These are phyloP conservation scores for Notothenia coriiceps DNA, from an alignment of 2,113 vertebrate species.

Conservation along the genomic window DNA sequence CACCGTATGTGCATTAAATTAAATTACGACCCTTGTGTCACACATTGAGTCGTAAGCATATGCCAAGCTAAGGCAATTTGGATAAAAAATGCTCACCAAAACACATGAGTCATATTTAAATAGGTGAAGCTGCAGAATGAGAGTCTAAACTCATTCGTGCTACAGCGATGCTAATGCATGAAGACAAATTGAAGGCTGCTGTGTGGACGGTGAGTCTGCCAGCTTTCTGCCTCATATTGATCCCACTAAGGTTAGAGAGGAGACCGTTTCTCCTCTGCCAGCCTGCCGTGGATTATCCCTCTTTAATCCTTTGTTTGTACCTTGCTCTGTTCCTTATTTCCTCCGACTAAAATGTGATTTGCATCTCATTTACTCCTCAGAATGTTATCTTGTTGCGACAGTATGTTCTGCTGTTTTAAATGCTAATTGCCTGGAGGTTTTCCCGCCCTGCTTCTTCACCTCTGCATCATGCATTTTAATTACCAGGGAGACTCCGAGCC, in stretches of 20 bases:
- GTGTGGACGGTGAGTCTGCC: neutral
- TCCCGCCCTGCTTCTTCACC: constrained; percentile 3
- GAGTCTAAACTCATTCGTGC: constrained; percentile 4
- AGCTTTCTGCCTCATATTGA: constrained; percentile 39
- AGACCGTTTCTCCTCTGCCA: constrained; percentile 1
- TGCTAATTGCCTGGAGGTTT: neutral
- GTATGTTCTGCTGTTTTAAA: neutral
- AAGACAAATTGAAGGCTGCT: constrained; percentile 8
- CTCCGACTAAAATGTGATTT: constrained; percentile 18
- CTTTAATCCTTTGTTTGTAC: constrained; percentile 18
- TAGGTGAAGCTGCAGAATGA: neutral
- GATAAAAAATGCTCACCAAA: neutral
- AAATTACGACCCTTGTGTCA: neutral
- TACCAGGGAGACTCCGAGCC: constrained; percentile 16
- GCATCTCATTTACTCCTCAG: constrained; percentile 1
- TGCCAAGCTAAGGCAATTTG: neutral
- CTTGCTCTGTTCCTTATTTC: neutral
- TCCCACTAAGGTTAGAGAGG: constrained; percentile 20
- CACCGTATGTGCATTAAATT: neutral
- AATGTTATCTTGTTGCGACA: neutral
- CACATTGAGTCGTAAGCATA: neutral
- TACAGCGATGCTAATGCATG: constrained; percentile 1
- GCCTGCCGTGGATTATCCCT: constrained; percentile 26
- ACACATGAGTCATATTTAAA: constrained; percentile 2
- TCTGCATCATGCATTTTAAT: constrained; percentile 39